Evolutionary conservation across 1,140 invertebrate species (phyloP).

Genomic region (Leptinotarsa lineolata): DNA sequence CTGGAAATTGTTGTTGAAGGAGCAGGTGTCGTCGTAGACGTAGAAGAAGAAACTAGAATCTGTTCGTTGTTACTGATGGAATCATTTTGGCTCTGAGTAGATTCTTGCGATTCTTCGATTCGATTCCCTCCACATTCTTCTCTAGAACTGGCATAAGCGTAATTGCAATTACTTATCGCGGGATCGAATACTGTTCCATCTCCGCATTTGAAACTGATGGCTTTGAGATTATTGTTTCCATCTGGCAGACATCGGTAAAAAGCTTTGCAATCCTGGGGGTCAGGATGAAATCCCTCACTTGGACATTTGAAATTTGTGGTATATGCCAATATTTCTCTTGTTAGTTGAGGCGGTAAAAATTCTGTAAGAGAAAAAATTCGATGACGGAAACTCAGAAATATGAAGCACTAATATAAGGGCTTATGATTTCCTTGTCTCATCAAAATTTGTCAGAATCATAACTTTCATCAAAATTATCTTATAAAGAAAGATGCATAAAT

Average conservation of each 20-base stretch:
- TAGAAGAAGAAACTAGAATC: neutral
- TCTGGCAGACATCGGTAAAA: constrained; percentile 49
- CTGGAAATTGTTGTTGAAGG: constrained; percentile 23
- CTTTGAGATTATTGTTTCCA: constrained; percentile 37
- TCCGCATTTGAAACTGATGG: constrained; percentile 70
- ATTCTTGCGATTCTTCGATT: constrained; percentile 9
- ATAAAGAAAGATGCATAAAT: no score
- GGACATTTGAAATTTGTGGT: constrained; percentile 32
- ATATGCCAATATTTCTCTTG: constrained; percentile 30
- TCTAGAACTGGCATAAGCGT: constrained; percentile 62
- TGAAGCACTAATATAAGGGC: neutral
- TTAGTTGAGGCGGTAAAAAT: constrained; percentile 11
- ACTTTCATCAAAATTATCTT: no score
- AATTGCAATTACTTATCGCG: constrained; percentile 67
- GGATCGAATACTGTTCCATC: constrained; percentile 73
- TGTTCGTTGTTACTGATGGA: neutral
- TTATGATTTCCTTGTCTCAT: no score
- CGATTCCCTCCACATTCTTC: constrained; percentile 55
- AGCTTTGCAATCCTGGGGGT: constrained; percentile 45
- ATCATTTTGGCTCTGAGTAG: neutral
- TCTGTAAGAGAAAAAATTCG: constrained; percentile 16
- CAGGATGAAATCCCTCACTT: constrained; percentile 49
- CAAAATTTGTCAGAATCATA: no score
- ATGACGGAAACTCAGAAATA: neutral
- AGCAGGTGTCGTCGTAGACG: constrained; percentile 17